A percentile compares a stretch with the other conserved stretches of the same genome.
Conservation (phyloP, 2,113 vertebrate genomes). For the Xenopus borealis region DNA sequence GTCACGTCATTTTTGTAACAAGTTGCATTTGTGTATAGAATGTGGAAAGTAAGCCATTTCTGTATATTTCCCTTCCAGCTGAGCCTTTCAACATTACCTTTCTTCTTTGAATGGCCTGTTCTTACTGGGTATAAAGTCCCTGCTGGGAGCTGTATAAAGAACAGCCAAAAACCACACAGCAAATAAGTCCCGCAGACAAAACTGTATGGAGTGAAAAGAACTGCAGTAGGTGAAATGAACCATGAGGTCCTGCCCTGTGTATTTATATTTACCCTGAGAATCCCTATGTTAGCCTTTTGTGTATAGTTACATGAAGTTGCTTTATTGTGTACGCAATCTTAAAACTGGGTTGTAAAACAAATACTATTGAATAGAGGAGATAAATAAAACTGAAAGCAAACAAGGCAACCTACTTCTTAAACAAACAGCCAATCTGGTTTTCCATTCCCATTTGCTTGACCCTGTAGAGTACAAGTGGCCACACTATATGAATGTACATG, state of each 20-base stretch:
- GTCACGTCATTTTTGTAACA: neutral
- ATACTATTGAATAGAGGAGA: too few relatives aligned
- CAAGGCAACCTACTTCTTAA: too few relatives aligned
- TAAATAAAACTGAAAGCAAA: too few relatives aligned
- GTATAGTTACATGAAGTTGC: neutral
- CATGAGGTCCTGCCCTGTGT: neutral
- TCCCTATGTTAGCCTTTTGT: neutral
- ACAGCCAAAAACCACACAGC: conserved; percentile 34
- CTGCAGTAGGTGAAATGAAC: neutral
- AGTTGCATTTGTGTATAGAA: neutral
- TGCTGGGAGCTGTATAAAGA: conserved; percentile 25
- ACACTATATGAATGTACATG: too few relatives aligned
- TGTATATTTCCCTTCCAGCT: conserved; percentile 15
- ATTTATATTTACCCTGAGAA: conserved; percentile 21
- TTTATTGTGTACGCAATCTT: too few relatives aligned
- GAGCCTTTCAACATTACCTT: conserved; percentile 20
- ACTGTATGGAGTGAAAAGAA: neutral
- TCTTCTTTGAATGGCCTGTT: conserved; percentile 4
- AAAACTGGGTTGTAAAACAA: too few relatives aligned
- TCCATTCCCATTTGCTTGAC: too few relatives aligned
- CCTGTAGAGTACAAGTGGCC: too few relatives aligned
- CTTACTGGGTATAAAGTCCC: conserved; percentile 2
- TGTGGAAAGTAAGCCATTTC: neutral
- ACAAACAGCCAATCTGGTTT: too few relatives aligned
- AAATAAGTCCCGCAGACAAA: conserved; percentile 22